Conservation (phyloP, 1,140 invertebrate genomes). For the Drosophila pachea region DNA sequence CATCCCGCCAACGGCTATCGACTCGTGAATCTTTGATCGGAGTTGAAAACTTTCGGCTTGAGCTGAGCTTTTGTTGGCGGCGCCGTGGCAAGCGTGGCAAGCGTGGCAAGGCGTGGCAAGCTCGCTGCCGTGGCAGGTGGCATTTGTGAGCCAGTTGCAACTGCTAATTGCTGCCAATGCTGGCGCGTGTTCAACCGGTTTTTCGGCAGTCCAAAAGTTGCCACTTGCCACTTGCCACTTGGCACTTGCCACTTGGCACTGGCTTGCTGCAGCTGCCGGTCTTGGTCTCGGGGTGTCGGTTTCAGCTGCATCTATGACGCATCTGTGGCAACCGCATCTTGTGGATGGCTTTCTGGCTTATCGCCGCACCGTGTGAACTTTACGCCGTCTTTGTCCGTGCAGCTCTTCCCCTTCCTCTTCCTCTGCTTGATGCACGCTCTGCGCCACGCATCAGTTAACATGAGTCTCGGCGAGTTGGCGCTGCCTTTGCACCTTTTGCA, state of each 20-base stretch:
- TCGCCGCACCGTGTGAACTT: constrained; percentile 64
- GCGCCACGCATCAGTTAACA: constrained; percentile 69
- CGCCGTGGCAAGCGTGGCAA: constrained; percentile 9
- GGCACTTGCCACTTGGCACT: constrained; percentile 9
- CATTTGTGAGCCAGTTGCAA: constrained; percentile 13
- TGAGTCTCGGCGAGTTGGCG: constrained; percentile 3
- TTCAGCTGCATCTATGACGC: constrained; percentile 19
- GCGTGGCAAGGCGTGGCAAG: neutral
- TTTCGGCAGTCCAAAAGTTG: constrained; percentile 9
- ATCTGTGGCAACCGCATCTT: constrained; percentile 24
- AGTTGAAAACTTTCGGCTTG: constrained; percentile 30
- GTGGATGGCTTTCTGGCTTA: constrained; percentile 27
- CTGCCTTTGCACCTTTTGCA: constrained; percentile 44
- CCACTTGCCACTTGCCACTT: constrained; percentile 7
- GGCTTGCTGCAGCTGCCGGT: neutral
- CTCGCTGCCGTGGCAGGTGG: neutral
- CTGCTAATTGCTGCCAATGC: constrained; percentile 31
- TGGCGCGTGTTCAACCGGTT: constrained; percentile 48
- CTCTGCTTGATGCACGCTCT: constrained; percentile 45
- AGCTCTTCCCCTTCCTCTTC: neutral
- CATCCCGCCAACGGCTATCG: too few relatives aligned
- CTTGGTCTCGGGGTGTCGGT: neutral
- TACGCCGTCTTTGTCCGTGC: constrained; percentile 10
- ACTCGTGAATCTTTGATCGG: constrained; percentile 60
- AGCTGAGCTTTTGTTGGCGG: constrained; percentile 19